phyloP scores from a whole-genome alignment of 1,140 invertebrate genomes.

The Cydia splendana region DNA sequence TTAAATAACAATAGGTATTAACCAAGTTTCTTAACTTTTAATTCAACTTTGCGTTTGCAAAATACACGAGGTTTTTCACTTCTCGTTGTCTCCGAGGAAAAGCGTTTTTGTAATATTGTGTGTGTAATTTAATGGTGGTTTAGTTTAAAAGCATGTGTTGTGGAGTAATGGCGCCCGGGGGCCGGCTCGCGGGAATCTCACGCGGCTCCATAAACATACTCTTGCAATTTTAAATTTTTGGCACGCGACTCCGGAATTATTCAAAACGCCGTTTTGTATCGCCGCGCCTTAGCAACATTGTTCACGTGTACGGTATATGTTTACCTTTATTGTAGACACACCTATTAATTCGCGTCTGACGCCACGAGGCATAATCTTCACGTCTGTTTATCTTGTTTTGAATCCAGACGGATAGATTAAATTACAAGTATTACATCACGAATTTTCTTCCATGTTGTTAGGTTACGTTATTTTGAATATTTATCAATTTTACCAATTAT shows the following conservation, averaged over 20 bases:
- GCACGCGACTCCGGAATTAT: slow-evolving; percentile 55
- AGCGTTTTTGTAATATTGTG: slow-evolving; percentile 41
- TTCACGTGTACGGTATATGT: slow-evolving; percentile 34
- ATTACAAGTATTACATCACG: background rate
- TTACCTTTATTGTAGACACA: slow-evolving; percentile 10
- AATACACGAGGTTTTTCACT: background rate
- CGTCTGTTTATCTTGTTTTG: background rate
- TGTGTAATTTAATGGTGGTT: slow-evolving; percentile 53
- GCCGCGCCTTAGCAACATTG: slow-evolving; percentile 39
- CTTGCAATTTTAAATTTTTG: slow-evolving; percentile 67
- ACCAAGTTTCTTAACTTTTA: background rate
- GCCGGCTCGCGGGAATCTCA: slow-evolving; percentile 43
- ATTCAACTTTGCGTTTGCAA: background rate
- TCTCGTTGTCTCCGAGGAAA: background rate
- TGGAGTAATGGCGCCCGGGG: slow-evolving; percentile 52
- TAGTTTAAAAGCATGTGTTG: slow-evolving; percentile 62
- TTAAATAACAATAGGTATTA: too few relatives aligned
- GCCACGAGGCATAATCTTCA: background rate
- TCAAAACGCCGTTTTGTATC: slow-evolving; percentile 55
- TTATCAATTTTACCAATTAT: too few relatives aligned
- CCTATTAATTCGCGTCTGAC: background rate
- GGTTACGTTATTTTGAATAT: too few relatives aligned
- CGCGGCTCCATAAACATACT: slow-evolving; percentile 53
- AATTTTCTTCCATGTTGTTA: background rate
- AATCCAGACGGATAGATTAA: background rate